Base-by-base conservation (phyloP, 2,113 vertebrate genomes). In the Mus pahari region DNA sequence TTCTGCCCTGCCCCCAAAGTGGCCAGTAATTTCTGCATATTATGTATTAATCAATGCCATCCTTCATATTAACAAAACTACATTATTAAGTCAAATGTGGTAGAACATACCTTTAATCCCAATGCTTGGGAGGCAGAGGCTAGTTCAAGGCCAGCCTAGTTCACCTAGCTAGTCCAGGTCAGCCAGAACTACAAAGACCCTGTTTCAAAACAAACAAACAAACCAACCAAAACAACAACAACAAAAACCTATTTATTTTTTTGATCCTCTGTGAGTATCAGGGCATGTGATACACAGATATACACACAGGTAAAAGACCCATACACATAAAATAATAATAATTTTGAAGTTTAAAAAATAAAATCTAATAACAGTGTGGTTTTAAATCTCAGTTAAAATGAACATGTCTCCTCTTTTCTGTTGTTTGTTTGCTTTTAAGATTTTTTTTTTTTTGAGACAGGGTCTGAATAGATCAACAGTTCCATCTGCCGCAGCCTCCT, bases 371-470 rank as follows among this genome's bases (percentile, higher is more conserved):
- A 66, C 24, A 81, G 7, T 45, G 39, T 60, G 45, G 60, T 36
- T 50, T 93, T 33, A 74, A 81, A 75, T 74, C 16, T 86, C 81
- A 60, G 53, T 66, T 93, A 83, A 86, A 87, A 86, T 82, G 2
- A 89, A 58, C 7, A 86, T 17, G 12, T 79, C 4, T 92, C 45
- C 50, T 94, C 66, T 3, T 26, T 89, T 20, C 50, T 58, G n/a
- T 16, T 83, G 39, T 13, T 24, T 70, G 9, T 42, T 53, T 58
- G 55, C 16, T 17, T 58, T 58, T 58, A 58, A 58, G 55, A 58
- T 58, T 16, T 16, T 58, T 58, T 58, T 58, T 16, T 58, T 58
- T 19, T 58, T 71, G 22, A 24, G 48, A 70, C 48, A 17, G 42
- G 45, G 31, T n/a, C 66, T n/a, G 19, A 24, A 14, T 26, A 71